phyloP scores from a whole-genome alignment of 2,888 invertebrate species.

The Sinelater perroti region DNA sequence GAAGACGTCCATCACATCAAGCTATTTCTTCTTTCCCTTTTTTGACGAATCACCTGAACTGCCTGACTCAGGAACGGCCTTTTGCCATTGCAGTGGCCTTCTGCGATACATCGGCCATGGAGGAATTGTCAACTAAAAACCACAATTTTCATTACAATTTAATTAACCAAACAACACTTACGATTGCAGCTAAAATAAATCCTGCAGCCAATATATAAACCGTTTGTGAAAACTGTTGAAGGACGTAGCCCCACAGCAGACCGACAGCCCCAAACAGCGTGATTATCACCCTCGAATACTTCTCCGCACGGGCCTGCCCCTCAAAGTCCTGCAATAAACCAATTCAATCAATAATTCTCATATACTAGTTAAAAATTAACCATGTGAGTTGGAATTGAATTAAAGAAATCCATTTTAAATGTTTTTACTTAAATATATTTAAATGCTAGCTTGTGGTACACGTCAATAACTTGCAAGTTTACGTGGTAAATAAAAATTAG shows the following conservation, averaged over 20 bases:
- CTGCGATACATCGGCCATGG: conserved; percentile 97
- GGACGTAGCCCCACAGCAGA: conserved; percentile 89
- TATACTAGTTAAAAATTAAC: conserved; percentile 49
- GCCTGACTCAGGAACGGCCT: conserved; percentile 65
- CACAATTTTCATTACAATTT: conserved; percentile 28
- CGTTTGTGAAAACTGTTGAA: conserved; percentile 95
- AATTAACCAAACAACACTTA: conserved; percentile 68
- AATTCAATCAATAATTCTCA: conserved; percentile 17
- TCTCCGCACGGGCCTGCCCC: conserved; percentile 90
- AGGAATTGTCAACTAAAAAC: conserved; percentile 80
- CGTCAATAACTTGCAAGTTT: no score
- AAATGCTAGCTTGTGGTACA: no score
- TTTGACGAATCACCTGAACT: conserved; percentile 50
- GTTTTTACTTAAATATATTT: no score
- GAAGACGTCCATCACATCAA: no score
- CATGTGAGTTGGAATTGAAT: conserved; percentile 60
- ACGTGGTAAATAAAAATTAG: no score
- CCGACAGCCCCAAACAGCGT: conserved; percentile 91
- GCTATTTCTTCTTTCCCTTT: conserved; percentile 38
- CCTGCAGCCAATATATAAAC: conserved; percentile 93
- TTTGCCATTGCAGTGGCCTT: conserved; percentile 91
- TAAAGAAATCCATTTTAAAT: conserved; percentile 42
- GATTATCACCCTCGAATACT: conserved; percentile 87
- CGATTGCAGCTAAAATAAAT: conserved; percentile 85
- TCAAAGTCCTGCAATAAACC: conserved; percentile 78